Conservation (phyloP, 2,888 invertebrate genomes). For the Steinernema scapterisci region DNA sequence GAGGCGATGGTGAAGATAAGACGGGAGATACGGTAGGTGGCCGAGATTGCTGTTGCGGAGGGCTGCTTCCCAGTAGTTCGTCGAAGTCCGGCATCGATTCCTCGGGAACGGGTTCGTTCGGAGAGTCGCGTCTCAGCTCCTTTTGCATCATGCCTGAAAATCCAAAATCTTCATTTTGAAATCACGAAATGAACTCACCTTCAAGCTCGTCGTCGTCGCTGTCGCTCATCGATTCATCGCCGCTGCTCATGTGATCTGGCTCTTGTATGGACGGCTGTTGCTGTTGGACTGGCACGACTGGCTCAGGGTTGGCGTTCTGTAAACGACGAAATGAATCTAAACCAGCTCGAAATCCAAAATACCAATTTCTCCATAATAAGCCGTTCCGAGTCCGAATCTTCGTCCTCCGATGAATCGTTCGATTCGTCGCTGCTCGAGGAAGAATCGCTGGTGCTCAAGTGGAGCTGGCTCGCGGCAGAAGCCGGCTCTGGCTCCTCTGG, state of each 20-base stretch:
- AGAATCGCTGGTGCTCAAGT: slow-evolving; percentile 35
- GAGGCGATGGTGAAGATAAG: not conserved
- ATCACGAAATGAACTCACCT: not conserved
- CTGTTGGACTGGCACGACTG: not conserved
- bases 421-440: slow-evolving; percentile 40
- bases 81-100: slow-evolving; percentile 26
- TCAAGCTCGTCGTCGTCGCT: slow-evolving; percentile 17
- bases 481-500: not conserved
- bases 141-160: slow-evolving; percentile 21
- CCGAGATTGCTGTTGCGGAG: not conserved
- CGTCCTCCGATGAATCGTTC: slow-evolving; percentile 33
- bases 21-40: slow-evolving; percentile 14
- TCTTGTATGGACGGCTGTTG: not conserved
- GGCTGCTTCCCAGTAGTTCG: not conserved
- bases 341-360: not conserved
- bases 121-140: not conserved
- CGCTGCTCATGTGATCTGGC: not conserved
- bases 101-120: not conserved
- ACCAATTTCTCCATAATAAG: slow-evolving; percentile 34
- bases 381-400: slow-evolving; percentile 36
- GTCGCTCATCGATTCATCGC: slow-evolving; percentile 20
- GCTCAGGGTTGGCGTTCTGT: not conserved
- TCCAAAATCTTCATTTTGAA: not conserved
- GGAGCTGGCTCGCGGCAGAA: slow-evolving; percentile 17
- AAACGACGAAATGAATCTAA: not conserved